Percentiles rank a stretch among this genome's conserved stretches.
Conservation (phyloP, 2,113 vertebrate species). For the Apodemus sylvaticus region DNA sequence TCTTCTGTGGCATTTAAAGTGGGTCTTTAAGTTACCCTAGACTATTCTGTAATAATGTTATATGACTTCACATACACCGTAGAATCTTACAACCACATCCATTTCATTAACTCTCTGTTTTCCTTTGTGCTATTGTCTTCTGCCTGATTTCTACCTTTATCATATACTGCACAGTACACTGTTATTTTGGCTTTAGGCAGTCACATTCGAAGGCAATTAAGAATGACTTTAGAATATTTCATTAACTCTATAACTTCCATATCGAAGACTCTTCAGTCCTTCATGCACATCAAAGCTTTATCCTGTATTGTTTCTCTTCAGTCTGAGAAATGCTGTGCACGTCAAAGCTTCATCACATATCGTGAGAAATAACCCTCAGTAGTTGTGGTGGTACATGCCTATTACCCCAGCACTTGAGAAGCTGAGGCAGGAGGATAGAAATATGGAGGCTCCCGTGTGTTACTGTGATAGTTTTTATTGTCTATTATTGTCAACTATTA, state of each 20-base stretch:
- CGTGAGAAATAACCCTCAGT: not conserved
- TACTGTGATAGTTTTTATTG: not conserved
- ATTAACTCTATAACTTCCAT: not conserved
- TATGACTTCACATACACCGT: not conserved
- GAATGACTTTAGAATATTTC: not conserved
- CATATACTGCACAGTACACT: not conserved
- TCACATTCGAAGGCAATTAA: not conserved
- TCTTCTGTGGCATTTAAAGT: not conserved
- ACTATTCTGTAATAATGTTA: not conserved
- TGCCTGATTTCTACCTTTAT: not conserved
- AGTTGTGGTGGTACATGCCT: no score
- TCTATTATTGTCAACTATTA: no score
- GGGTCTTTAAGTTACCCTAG: not conserved
- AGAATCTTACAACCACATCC: rapidly evolving
- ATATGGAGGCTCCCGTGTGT: not conserved
- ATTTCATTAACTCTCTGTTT: not conserved
- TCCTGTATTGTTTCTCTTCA: not conserved
- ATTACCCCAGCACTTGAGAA: not conserved
- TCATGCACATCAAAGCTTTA: not conserved
- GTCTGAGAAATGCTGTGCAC: no score
- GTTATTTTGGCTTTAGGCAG: not conserved
- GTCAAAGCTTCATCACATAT: not conserved
- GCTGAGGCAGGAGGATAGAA: not conserved
- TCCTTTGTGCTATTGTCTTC: not conserved
- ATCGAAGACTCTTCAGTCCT: no score